These are phyloP conservation scores for Drosophila nannoptera DNA, from an alignment of 1,140 invertebrate species.

Conservation along the genomic window DNA sequence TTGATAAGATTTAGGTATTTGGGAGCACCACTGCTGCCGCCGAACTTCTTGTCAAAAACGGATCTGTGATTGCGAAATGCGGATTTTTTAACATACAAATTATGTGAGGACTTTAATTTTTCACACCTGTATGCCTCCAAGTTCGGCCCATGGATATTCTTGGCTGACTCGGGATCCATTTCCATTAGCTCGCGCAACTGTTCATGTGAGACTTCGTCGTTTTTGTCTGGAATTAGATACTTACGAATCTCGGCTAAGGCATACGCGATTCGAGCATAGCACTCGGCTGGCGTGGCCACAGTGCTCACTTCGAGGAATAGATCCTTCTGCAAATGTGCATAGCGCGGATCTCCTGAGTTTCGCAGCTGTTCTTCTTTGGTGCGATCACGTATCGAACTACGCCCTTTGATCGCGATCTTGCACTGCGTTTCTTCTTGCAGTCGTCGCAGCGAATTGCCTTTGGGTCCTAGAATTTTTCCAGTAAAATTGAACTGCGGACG, in stretches of 20 bases:
- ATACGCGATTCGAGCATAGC: slow-evolving; percentile 90
- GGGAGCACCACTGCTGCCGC: slow-evolving; percentile 49
- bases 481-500: slow-evolving; percentile 92
- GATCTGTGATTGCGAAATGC: slow-evolving; percentile 38
- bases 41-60: slow-evolving; percentile 69
- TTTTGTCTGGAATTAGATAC: slow-evolving; percentile 85
- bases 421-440: slow-evolving; percentile 94
- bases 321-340: slow-evolving; percentile 92
- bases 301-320: slow-evolving; percentile 94
- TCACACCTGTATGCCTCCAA: slow-evolving; percentile 61
- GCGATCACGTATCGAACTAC: slow-evolving; percentile 93
- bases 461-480: slow-evolving; percentile 94
- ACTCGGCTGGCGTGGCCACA: slow-evolving; percentile 90
- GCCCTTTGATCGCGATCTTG: slow-evolving; percentile 93
- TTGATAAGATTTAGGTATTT: slow-evolving; percentile 66
- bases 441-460: slow-evolving; percentile 92
- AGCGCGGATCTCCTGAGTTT: slow-evolving; percentile 90
- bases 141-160: slow-evolving; percentile 62
- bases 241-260: slow-evolving; percentile 88
- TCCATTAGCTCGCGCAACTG: slow-evolving; percentile 74
- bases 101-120: no score
- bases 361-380: slow-evolving; percentile 93
- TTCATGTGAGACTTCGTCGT: slow-evolving; percentile 75
- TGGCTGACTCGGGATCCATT: slow-evolving; percentile 73
- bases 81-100: not conserved